Evolutionary conservation across 2,797 vertebrate genomes (phyloP).

Genomic region (Macropodus opercularis): DNA sequence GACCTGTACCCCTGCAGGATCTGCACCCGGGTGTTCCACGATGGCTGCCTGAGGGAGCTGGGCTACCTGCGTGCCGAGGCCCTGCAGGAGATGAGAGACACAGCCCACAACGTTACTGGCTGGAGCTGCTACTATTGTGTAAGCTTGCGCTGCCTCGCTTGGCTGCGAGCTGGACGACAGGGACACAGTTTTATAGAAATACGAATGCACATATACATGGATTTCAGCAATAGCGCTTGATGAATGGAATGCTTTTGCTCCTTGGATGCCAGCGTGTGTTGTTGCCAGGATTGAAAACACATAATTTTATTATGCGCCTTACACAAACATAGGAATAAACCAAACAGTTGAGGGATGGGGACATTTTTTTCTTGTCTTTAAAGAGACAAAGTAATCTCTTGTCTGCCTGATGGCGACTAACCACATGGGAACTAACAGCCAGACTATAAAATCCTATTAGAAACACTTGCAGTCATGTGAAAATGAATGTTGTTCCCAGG

Average conservation of each 20-base stretch:
- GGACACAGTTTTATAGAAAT: no score
- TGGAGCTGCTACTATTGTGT: constrained; percentile 99
- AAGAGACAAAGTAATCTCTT: not conserved
- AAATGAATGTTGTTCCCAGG: not conserved
- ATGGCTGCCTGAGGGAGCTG: constrained; percentile 93
- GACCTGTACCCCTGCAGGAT: constrained; percentile 92
- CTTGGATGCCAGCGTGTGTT: no score
- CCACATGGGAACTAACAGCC: not conserved
- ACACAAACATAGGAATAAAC: no score
- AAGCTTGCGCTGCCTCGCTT: no score
- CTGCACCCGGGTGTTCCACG: constrained; percentile 93
- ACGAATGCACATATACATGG: no score
- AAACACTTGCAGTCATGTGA: not conserved
- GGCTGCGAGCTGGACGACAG: no score
- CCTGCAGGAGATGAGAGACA: constrained; percentile 87
- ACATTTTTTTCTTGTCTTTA: not conserved
- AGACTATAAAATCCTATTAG: constrained; percentile 4
- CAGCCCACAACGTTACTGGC: constrained; percentile 88
- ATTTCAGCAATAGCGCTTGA: no score
- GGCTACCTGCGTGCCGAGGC: constrained; percentile 88
- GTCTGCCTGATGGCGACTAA: not conserved
- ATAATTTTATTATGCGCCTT: no score
- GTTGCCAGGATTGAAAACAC: no score
- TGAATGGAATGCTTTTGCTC: no score
- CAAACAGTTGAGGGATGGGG: no score